Conservation (phyloP, 2,888 invertebrate genomes). For the Ennomos erosarius region DNA sequence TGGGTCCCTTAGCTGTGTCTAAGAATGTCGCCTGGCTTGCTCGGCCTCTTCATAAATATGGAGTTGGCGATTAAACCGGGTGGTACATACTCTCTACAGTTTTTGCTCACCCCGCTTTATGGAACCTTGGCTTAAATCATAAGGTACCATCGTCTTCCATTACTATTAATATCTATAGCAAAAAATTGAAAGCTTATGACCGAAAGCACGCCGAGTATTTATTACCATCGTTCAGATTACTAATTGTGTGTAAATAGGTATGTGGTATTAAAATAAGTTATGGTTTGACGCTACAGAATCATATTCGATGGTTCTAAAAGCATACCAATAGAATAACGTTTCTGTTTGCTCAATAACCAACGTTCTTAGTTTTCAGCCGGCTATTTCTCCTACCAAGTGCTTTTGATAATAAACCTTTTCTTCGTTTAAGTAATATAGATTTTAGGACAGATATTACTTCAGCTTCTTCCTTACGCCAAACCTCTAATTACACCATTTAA, state of each 20-base stretch:
- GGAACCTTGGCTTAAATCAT: slow-evolving; percentile 51
- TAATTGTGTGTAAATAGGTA: slow-evolving; percentile 34
- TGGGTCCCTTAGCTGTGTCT: slow-evolving; percentile 48
- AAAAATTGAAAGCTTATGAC: slow-evolving; percentile 29
- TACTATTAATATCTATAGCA: slow-evolving; percentile 19
- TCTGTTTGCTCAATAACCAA: no score
- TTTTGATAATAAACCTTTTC: no score
- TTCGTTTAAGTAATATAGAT: no score
- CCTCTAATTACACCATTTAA: slow-evolving; percentile 52
- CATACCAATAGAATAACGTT: no score
- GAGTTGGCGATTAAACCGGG: slow-evolving; percentile 71
- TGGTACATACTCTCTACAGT: slow-evolving; percentile 53
- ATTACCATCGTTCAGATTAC: slow-evolving; percentile 4
- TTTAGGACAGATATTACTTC: slow-evolving; percentile 8
- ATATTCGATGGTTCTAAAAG: no score
- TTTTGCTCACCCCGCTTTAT: slow-evolving; percentile 59
- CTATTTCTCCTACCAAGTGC: no score
- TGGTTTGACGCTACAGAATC: no score
- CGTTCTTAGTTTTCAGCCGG: no score
- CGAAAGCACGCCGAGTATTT: slow-evolving; percentile 5
- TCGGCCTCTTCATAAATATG: slow-evolving; percentile 76
- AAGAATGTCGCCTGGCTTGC: slow-evolving; percentile 75
- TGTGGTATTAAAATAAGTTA: no score
- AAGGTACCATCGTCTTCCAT: slow-evolving; percentile 43
- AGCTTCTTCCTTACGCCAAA: slow-evolving; percentile 41